Evolutionary conservation across 2,888 invertebrate species (phyloP).

Genomic region (Gandaritis pyraliata): DNA sequence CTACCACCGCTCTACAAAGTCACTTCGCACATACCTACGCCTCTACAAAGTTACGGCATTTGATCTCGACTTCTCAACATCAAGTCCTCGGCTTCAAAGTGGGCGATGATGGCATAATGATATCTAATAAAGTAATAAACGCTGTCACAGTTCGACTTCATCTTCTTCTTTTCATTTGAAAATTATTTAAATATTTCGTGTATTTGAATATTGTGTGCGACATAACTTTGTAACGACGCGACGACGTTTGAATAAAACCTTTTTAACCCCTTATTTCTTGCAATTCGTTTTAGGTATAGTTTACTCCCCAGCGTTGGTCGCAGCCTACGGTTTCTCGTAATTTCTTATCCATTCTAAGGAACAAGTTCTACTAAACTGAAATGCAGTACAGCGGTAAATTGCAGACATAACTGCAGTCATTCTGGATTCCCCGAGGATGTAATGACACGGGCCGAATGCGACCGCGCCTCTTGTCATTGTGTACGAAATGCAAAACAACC

Average conservation of each 20-base stretch:
- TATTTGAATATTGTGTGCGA: too few relatives aligned
- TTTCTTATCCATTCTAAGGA: constrained; percentile 9
- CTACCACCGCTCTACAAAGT: constrained; percentile 1
- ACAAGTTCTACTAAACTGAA: constrained; percentile 4
- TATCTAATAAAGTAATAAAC: too few relatives aligned
- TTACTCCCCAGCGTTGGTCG: too few relatives aligned
- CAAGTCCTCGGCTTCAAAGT: constrained; percentile 1
- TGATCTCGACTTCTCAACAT: constrained; percentile 5
- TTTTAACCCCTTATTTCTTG: too few relatives aligned
- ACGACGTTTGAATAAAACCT: background rate
- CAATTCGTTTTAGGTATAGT: too few relatives aligned
- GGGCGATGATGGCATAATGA: background rate
- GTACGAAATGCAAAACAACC: constrained; percentile 35
- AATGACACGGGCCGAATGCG: constrained; percentile 56
- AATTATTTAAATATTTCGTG: too few relatives aligned
- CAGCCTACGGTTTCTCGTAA: constrained; percentile 1
- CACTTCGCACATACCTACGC: constrained; percentile 1
- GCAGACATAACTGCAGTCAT: constrained; percentile 20
- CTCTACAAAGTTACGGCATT: constrained; percentile 7
- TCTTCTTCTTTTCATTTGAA: too few relatives aligned
- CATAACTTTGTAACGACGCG: constrained; percentile 1
- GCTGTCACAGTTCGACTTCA: too few relatives aligned
- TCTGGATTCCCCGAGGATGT: constrained; percentile 42
- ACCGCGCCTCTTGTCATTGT: constrained; percentile 54
- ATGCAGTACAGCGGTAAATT: constrained; percentile 12